A percentile compares a stretch with the other conserved stretches of the same genome.
These are phyloP conservation scores for Dendrocincla fuliginosa DNA, from an alignment of 2,797 vertebrate genomes.

Conservation along the genomic window DNA sequence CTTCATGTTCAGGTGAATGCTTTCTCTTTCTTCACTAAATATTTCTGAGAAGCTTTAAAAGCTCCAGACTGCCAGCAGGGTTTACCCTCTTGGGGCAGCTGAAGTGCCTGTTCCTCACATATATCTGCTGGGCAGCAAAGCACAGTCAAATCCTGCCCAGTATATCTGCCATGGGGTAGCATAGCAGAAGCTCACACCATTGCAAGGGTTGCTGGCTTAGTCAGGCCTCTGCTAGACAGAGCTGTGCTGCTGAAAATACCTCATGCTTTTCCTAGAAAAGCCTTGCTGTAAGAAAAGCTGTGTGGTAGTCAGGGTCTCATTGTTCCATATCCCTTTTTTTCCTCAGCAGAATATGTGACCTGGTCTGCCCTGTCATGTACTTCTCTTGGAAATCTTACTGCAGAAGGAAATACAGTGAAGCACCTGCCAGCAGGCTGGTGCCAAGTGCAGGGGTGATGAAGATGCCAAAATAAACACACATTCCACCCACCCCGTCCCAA, in stretches of 20 bases:
- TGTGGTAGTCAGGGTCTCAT: not conserved
- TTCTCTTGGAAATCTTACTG: not conserved
- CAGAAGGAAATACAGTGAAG: not conserved
- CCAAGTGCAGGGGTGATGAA: not conserved
- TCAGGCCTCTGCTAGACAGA: not conserved
- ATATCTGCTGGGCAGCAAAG: not conserved
- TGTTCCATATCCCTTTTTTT: not conserved
- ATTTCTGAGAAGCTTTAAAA: not conserved
- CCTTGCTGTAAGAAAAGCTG: not conserved
- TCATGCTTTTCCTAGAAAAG: not conserved
- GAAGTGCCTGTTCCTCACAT: not conserved
- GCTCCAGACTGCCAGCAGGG: not conserved
- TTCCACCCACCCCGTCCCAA: accelerated
- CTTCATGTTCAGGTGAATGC: not conserved
- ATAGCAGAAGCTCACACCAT: not conserved
- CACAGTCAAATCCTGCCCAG: not conserved
- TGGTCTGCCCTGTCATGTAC: accelerated
- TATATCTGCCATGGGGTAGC: not conserved
- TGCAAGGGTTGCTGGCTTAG: not conserved
- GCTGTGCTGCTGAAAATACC: not conserved
- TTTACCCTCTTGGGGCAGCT: not conserved
- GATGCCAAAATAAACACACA: not conserved
- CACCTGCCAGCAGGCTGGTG: not conserved
- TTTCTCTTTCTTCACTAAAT: not conserved
- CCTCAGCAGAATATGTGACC: not conserved